A percentile compares a stretch with the other conserved stretches of the same genome.
These are phyloP conservation scores for Nannoperca obscura DNA, from an alignment of 2,797 vertebrate genomes.

Conservation along the genomic window DNA sequence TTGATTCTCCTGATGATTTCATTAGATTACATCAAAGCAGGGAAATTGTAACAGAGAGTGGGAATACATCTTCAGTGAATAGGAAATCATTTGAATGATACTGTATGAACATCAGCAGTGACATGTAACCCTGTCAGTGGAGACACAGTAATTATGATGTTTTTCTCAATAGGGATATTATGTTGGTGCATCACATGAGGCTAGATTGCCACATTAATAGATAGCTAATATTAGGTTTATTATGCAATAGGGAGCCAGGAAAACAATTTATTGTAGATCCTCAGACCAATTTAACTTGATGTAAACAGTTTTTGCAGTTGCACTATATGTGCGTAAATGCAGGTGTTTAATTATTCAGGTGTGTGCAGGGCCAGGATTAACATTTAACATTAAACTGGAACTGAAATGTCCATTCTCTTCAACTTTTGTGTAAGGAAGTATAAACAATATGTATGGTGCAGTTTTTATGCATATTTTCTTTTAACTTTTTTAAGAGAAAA, in stretches of 20 bases:
- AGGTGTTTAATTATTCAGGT: slow-evolving; percentile 12
- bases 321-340: slow-evolving; percentile 8
- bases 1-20: slow-evolving; percentile 75
- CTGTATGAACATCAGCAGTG: slow-evolving; percentile 41
- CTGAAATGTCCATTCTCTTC: background rate
- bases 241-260: slow-evolving; percentile 24
- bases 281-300: background rate
- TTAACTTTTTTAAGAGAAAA: too few species aligned
- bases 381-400: background rate
- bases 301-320: background rate
- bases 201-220: slow-evolving; percentile 7
- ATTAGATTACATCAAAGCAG: slow-evolving; percentile 77
- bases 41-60: slow-evolving; percentile 66
- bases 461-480: background rate
- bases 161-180: slow-evolving; percentile 39
- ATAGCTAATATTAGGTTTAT: slow-evolving; percentile 20
- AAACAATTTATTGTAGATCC: slow-evolving; percentile 12
- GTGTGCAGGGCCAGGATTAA: background rate
- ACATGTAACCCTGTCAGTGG: slow-evolving; percentile 41
- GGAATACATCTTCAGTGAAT: slow-evolving; percentile 59
- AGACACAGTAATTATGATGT: slow-evolving; percentile 53
- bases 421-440: background rate
- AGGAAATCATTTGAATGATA: slow-evolving; percentile 62
- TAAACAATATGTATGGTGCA: background rate
- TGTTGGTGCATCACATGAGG: slow-evolving; percentile 4